phyloP scores from a whole-genome alignment of 2,888 invertebrate species.

The Leptarthrus brevirostris region DNA sequence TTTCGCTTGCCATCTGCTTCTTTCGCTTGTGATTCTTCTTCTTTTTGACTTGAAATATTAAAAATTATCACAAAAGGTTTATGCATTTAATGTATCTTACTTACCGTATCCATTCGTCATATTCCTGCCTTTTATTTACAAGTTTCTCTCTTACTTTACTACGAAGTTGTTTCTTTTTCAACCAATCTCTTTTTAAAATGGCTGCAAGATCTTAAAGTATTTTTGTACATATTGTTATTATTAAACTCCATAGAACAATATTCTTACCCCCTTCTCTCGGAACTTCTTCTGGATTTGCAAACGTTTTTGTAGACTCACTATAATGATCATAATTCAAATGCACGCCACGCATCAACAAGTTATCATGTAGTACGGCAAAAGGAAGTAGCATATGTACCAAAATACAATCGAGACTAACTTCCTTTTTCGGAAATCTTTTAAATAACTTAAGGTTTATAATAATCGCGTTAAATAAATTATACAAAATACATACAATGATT shows the following conservation, averaged over 20 bases:
- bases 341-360: conserved; percentile 60
- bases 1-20: conserved; percentile 14
- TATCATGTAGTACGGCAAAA: conserved; percentile 57
- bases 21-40: conserved; percentile 52
- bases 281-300: not conserved
- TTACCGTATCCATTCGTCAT: conserved; percentile 58
- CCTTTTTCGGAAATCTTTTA: conserved; percentile 58
- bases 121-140: conserved; percentile 55
- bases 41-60: conserved; percentile 49
- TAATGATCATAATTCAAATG: conserved; percentile 60
- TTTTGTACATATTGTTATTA: too few relatives aligned
- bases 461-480: not conserved
- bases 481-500: conserved; percentile 57
- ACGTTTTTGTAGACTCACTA: conserved; percentile 56
- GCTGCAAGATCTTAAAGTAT: not conserved
- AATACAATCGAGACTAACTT: conserved; percentile 56
- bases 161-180: not conserved
- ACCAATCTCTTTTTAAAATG: not conserved
- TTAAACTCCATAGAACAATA: too few relatives aligned
- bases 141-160: conserved; percentile 48
- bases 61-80: not conserved
- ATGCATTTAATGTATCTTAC: not conserved
- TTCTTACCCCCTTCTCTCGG: conserved; percentile 49
- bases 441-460: too few relatives aligned
- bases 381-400: conserved; percentile 58